Evolutionary conservation across 2,797 vertebrate species (phyloP).

Genomic region (Epinephelus malabaricus): DNA sequence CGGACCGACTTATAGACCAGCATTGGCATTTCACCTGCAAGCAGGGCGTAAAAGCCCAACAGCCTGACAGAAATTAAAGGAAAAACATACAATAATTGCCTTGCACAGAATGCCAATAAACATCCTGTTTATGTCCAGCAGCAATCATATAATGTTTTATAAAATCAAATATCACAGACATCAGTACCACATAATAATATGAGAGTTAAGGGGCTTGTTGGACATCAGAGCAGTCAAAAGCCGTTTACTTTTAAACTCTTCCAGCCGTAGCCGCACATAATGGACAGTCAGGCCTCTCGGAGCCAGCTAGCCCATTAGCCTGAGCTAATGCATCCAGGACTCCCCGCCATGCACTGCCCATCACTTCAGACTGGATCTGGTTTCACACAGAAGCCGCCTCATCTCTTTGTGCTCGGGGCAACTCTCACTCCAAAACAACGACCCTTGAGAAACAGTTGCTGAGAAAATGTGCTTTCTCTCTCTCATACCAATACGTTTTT

Average conservation of each 20-base stretch:
- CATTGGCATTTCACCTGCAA: no score
- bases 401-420: slow-evolving; percentile 46
- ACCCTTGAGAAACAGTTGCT: slow-evolving; percentile 35
- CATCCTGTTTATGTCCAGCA: slow-evolving; percentile 4
- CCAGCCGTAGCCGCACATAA: slow-evolving; percentile 71
- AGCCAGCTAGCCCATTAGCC: slow-evolving; percentile 84
- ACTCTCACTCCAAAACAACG: slow-evolving; percentile 54
- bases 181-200: slow-evolving; percentile 13
- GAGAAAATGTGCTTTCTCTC: slow-evolving; percentile 38
- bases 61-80: not conserved
- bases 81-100: not conserved
- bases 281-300: slow-evolving; percentile 71
- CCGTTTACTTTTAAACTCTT: slow-evolving; percentile 58
- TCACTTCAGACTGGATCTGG: slow-evolving; percentile 73
- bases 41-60: no score
- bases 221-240: slow-evolving; percentile 48
- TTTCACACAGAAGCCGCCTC: slow-evolving; percentile 75
- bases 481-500: slow-evolving; percentile 5
- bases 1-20: not conserved
- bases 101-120: not conserved
- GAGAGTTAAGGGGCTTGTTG: slow-evolving; percentile 27
- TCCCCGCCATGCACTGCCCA: slow-evolving; percentile 67
- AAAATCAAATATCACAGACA: not conserved
- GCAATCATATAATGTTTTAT: not conserved
- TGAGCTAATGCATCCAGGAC: slow-evolving; percentile 73